Percentiles rank a stretch among this genome's conserved stretches.
phyloP scores from a whole-genome alignment of 2,797 vertebrate genomes.

The Dryobates pubescens region DNA sequence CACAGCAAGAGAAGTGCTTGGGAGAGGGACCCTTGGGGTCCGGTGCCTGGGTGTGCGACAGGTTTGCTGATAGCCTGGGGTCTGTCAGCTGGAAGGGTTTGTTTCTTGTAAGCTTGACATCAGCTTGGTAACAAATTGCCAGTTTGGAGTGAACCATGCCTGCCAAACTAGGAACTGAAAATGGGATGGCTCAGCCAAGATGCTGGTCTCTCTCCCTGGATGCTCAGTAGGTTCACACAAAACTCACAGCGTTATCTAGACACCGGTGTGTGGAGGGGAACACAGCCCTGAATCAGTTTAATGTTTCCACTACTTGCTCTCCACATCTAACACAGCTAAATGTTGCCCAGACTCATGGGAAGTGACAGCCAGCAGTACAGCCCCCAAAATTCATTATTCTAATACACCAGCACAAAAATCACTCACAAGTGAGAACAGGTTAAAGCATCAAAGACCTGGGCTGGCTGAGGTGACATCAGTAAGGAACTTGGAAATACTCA shows the following conservation, averaged over 20 bases:
- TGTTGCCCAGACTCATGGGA: not conserved
- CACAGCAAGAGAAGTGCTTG: not conserved
- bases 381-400: not conserved
- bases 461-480: not conserved
- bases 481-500: not conserved
- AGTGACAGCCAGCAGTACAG: not conserved
- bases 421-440: not conserved
- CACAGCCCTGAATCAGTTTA: not conserved
- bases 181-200: not conserved
- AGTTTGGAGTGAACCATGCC: not conserved
- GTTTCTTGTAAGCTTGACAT: not conserved
- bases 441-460: not conserved
- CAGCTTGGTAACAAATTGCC: not conserved
- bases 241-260: not conserved
- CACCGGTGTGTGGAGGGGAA: not conserved
- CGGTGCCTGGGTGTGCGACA: accelerated
- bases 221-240: not conserved
- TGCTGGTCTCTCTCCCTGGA: not conserved
- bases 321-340: not conserved
- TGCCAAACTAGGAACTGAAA: not conserved
- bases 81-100: not conserved
- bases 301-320: not conserved
- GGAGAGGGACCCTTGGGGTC: not conserved
- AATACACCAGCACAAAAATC: not conserved
- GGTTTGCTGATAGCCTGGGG: not conserved